Evolutionary conservation across 2,888 invertebrate genomes (phyloP), one percentile per base, ranked within the genome.

Genomic region (Onthophagus sagittarius): DNA sequence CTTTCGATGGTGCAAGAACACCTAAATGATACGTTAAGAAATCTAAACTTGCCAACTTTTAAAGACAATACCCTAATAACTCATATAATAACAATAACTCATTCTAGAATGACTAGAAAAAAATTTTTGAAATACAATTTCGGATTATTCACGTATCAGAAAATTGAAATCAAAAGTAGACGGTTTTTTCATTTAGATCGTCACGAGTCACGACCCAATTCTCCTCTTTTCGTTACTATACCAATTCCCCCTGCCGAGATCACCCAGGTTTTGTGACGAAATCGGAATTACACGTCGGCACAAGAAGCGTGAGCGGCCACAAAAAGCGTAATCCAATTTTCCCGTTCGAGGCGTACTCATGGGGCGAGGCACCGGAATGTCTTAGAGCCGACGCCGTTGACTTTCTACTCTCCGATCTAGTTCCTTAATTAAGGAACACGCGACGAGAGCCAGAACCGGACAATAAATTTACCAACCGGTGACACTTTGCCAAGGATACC

Each of bases 381-480:
- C 39, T 53, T 53, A 53, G 39, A 53, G 9, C 39, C 39, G 39
- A 53, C 39, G 9, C 39, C 39, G 39, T 9, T 11, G 67, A 67
- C 73, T 73, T 73, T 73, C 73, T 73, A 71, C 71, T 73, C 23
- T 23, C 67, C 71, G 71, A 73, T 73, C 73, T 67, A 73, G 71
- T 73, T 69, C 69, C 71, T 73, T 73, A 73, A 73, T 73, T 71
- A 73, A 70, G 71, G n/a, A 67, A 33, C 63, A 13, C 71, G 23
- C 31, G 33, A 53, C 32, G 9, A 53, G 39, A 53, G 9, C 9
- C 39, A 53, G 39, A 53, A 53, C 39, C 65, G 23, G 71, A 15
- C 69, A 67, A 65, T 73, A 73, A 73, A 73, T 73, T 73, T 65
- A 15, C 69, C 69, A 32, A 67, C 64, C 71, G 62, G 71, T 65